Evolutionary conservation across 2,797 vertebrate species (phyloP), one percentile per base, ranked within the genome.

Genomic region (Typhlichthys subterraneus): DNA sequence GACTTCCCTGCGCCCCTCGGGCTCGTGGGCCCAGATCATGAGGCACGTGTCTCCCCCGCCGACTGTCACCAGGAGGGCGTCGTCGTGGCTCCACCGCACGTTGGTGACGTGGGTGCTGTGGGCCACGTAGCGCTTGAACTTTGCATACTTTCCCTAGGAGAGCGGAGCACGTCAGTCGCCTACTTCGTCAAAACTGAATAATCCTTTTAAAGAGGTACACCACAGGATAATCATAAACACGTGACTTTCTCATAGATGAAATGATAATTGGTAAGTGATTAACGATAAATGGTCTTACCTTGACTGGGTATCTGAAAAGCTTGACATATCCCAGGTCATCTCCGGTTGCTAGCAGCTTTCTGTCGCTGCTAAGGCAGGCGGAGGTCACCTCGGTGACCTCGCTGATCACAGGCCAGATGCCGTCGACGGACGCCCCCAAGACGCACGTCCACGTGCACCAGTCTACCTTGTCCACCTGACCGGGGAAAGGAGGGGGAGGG

Each of bases 261-360:
- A 8, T 47, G 15, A 23, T 17, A 53, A 11, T 47, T 12, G 4
- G 23, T 29, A 29, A 29, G 23, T 29, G 23, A 29, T 29, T 29
- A 29, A 29, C 23, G 4, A 29, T 29, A 12, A 15, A 33, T 4
- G 13, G 17, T 58, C 92, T 90, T 91, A 98, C 98, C 92, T 95
- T 99, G 71, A 95, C 94, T 33, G 98, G 97, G 73, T 96, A 98
- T 84, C 92, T 94, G 85, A 99, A 99, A 57, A 99, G 93, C 81
- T 99, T 99, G 81, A 99, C 93, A 78, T 98, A 98, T 87, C 97
- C 98, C 80, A 99, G 93, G 85, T 99, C 97, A 84, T 99, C 97
- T 76, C 97, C 98, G 49, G 98, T 98, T 54, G 96, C 97, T 59
- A 99, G 89, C 51, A 99, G 90, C 87, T 93, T 95, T 81, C 79